Evolutionary conservation across 2,888 invertebrate genomes (phyloP), one percentile per base, ranked within the genome.

Genomic region (Platyscelio sp.): DNA sequence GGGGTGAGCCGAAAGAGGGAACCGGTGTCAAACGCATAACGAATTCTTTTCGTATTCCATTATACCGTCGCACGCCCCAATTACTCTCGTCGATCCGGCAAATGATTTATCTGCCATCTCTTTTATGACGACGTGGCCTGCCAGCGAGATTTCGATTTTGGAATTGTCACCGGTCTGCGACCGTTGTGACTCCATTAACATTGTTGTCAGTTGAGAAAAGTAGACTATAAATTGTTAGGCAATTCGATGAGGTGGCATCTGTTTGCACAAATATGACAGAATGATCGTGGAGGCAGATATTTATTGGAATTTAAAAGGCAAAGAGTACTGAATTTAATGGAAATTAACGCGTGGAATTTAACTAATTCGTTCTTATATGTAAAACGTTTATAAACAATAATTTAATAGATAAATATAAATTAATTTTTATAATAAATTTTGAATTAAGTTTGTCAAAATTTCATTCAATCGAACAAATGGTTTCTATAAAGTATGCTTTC

Each of bases 1-100:
- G 58, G 68, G 46, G 29, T 13, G 58, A 33, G 13, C 71, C 76
- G 82, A 87, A 83, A 78, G 71, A 78, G 80, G 83, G 51, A 84
- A 75, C 78, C 27, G 67, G 79, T 77, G 80, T 83, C 83, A 71
- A 75, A 70, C 72, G 77, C 74, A 84, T 84, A 89, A 90, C 86
- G 87, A 90, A 91, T 91, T 90, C 90, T 89, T 89, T 90, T 90
- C 87, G 87, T 87, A 90, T 90, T 90, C 88, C 88, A 87, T 89
- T 91, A 88, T 85, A 90, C 82, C 89, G 81, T 87, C 77, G 85
- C 88, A 87, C 88, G 90, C 81, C 89, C 90, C 90, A 90, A 91
- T 91, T 91, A 91, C 87, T 87, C 86, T 65, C 86, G 88, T 88
- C 89, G 89, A 86, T 86, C 87, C 63, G 82, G 60, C 87, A 87